A percentile compares a stretch with the other conserved stretches of the same genome.
phyloP scores from a whole-genome alignment of 2,113 vertebrate genomes.

The Corythaixoides concolor region DNA sequence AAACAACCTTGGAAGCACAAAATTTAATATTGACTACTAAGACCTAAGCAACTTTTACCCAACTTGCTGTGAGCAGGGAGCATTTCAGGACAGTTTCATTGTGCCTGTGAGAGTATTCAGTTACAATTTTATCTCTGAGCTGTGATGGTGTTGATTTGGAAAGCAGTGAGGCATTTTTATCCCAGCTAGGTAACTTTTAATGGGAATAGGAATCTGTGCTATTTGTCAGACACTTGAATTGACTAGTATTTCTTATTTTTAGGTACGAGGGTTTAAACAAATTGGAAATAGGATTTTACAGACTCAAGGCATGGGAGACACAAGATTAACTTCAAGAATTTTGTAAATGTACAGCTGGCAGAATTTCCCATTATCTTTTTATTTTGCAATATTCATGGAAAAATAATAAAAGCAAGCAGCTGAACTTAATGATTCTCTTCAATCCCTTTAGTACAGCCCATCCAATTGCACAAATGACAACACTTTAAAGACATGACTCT shows the following conservation, averaged over 20 bases:
- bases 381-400: not conserved
- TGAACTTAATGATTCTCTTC: not conserved
- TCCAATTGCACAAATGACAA: not conserved
- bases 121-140: constrained; percentile 36
- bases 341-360: not conserved
- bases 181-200: not conserved
- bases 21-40: not conserved
- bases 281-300: not conserved
- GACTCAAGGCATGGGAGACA: not conserved
- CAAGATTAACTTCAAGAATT: not conserved
- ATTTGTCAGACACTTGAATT: not conserved
- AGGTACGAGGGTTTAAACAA: not conserved
- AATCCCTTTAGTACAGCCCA: not conserved
- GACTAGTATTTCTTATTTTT: not conserved
- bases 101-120: not conserved
- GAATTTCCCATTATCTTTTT: not conserved
- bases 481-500: not conserved
- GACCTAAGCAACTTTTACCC: not conserved
- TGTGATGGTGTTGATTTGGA: constrained; percentile 2
- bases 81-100: constrained; percentile 37
- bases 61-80: not conserved
- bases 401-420: not conserved
- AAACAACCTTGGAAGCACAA: not conserved
- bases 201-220: not conserved
- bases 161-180: not conserved